A percentile compares a stretch with the other conserved stretches of the same genome.
Conservation (phyloP, 2,797 vertebrate species). For the Sebastes dallii region DNA sequence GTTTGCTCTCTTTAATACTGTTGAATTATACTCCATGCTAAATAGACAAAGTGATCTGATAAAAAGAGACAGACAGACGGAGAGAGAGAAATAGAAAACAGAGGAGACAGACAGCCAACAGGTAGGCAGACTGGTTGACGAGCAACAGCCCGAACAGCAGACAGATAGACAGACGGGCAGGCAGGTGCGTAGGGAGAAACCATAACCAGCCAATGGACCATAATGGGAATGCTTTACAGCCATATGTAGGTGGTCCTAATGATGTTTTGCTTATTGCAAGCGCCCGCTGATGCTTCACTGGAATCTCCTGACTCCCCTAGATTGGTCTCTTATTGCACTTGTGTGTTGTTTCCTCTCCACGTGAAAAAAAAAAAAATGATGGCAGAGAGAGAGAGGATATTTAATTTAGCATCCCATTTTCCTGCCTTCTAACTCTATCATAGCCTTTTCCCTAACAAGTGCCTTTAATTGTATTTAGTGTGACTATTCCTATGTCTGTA, state of each 20-base stretch:
- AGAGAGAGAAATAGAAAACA: neutral
- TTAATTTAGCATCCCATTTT: constrained; percentile 54
- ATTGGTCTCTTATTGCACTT: constrained; percentile 11
- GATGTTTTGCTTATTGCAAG: constrained; percentile 51
- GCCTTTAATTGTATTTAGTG: no score
- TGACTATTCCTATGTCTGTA: no score
- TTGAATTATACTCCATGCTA: neutral
- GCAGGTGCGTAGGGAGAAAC: constrained; percentile 14
- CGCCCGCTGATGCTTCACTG: constrained; percentile 11
- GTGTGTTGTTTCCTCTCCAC: neutral
- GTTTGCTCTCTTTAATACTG: neutral
- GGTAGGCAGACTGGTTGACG: neutral
- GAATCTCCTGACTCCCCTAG: constrained; percentile 24
- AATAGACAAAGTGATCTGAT: neutral
- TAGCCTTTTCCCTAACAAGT: no score
- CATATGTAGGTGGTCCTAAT: constrained; percentile 48
- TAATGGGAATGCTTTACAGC: constrained; percentile 49
- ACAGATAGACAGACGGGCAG: neutral
- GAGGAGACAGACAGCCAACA: neutral
- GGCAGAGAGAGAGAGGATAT: constrained; percentile 27
- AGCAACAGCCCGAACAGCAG: neutral
- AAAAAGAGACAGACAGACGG: neutral
- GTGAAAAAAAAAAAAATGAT: constrained; percentile 5
- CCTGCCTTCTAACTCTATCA: neutral
- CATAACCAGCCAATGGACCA: constrained; percentile 23